These are phyloP conservation scores for Drosophila bocqueti DNA, from an alignment of 1,140 invertebrate genomes.

Conservation along the genomic window DNA sequence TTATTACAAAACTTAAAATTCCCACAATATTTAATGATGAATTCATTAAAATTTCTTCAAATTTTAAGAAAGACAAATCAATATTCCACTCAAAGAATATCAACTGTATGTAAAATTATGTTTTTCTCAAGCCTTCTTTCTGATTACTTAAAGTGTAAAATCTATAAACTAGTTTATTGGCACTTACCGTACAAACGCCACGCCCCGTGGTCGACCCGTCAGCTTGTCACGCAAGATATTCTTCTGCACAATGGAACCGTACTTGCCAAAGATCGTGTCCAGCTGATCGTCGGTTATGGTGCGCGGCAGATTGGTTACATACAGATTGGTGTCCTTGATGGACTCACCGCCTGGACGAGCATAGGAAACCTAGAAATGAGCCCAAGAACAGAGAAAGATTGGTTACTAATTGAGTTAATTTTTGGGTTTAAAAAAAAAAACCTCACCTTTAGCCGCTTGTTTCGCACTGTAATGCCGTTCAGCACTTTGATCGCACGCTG, in stretches of 20 bases:
- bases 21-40: neutral
- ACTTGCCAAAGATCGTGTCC: slow-evolving; percentile 93
- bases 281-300: slow-evolving; percentile 93
- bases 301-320: slow-evolving; percentile 96
- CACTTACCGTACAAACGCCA: slow-evolving; percentile 95
- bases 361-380: slow-evolving; percentile 90
- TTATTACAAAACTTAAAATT: neutral
- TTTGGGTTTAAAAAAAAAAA: neutral
- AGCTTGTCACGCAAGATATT: slow-evolving; percentile 95
- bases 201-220: slow-evolving; percentile 93
- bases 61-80: neutral
- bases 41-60: neutral
- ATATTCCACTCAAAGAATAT: slow-evolving; percentile 11
- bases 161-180: neutral
- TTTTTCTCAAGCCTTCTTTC: neutral
- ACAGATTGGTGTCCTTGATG: slow-evolving; percentile 97
- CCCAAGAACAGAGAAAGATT: neutral
- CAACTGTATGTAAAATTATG: neutral
- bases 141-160: neutral
- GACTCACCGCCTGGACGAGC: slow-evolving; percentile 95
- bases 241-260: slow-evolving; percentile 95
- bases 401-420: neutral
- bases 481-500: slow-evolving; percentile 93
- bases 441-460: slow-evolving; percentile 92
- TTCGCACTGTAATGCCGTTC: slow-evolving; percentile 95